phyloP scores from a whole-genome alignment of 64 coral and sea anemone species.

The Astreopora myriophthalma region DNA sequence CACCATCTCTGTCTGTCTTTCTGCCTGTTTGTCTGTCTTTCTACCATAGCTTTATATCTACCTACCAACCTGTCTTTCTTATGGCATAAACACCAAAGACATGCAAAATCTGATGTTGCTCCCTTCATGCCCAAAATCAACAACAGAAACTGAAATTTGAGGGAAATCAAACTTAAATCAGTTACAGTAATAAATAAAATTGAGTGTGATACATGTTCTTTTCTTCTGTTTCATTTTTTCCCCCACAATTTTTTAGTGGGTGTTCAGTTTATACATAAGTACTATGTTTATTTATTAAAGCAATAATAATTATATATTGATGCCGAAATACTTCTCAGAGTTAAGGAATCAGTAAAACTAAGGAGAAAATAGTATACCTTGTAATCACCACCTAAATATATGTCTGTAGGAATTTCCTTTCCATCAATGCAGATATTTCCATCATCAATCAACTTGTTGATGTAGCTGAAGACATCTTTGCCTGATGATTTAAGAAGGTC shows the following conservation, averaged over 20 bases:
- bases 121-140: not conserved
- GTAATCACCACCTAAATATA: slow-evolving; percentile 12
- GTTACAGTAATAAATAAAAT: not conserved
- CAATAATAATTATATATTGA: not conserved
- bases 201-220: no score
- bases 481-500: slow-evolving; percentile 40
- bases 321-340: not conserved
- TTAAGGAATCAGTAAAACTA: not conserved
- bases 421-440: slow-evolving; percentile 37
- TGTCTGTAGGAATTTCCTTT: slow-evolving; percentile 18
- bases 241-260: not conserved
- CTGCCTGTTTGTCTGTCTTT: no score
- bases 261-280: not conserved
- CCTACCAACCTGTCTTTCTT: not conserved
- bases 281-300: not conserved
- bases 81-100: not conserved
- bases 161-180: not conserved
- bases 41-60: no score
- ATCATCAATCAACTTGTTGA: slow-evolving; percentile 12
- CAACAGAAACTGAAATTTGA: not conserved
- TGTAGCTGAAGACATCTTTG: slow-evolving; percentile 9
- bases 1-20: no score
- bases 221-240: not conserved
- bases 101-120: not conserved
- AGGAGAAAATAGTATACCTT: not conserved